phyloP scores from a whole-genome alignment of 2,113 vertebrate genomes.

The Mystacornis crossleyi region DNA sequence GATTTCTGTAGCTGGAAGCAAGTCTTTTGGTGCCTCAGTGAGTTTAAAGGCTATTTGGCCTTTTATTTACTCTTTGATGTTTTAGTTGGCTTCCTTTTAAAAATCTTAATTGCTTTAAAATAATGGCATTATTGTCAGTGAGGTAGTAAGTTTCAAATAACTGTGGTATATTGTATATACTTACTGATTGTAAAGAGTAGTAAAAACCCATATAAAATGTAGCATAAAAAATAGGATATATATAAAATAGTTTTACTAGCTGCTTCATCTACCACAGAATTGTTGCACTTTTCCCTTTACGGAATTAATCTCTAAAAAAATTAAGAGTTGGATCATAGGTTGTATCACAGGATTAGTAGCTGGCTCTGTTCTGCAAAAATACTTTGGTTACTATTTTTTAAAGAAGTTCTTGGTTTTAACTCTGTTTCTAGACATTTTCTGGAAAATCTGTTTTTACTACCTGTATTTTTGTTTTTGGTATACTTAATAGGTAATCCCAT shows the following conservation, averaged over 20 bases:
- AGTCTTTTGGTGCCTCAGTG: background rate
- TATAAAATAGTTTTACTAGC: background rate
- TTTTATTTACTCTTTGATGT: background rate
- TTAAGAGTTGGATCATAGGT: background rate
- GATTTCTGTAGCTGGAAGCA: background rate
- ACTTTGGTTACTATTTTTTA: background rate
- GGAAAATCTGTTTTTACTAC: background rate
- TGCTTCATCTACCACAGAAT: background rate
- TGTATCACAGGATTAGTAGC: background rate
- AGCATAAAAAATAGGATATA: background rate
- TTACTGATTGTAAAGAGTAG: background rate
- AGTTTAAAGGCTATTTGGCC: background rate
- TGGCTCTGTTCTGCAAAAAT: background rate
- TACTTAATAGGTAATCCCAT: background rate
- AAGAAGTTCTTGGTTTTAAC: background rate
- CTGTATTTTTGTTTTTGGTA: background rate
- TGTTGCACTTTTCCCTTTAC: background rate
- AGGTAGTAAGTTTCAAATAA: background rate
- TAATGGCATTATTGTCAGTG: background rate
- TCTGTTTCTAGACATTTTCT: background rate
- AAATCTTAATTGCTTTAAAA: background rate
- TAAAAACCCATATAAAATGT: background rate
- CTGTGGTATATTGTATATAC: background rate
- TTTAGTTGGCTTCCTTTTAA: background rate
- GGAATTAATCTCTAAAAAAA: background rate